phyloP scores from a whole-genome alignment of 2,888 invertebrate genomes.

The Rhodophaea formosa region DNA sequence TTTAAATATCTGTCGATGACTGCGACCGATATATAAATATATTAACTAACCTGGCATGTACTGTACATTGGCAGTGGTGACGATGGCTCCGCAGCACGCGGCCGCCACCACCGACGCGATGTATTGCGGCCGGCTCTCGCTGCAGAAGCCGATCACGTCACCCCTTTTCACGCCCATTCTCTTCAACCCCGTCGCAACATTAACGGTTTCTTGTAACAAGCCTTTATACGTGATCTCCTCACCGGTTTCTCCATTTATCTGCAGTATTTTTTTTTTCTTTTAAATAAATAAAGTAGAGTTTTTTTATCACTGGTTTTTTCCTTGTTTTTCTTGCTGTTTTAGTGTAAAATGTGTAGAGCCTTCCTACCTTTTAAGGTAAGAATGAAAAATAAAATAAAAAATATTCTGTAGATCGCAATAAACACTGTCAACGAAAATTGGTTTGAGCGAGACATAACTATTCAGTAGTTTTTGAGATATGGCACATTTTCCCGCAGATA shows the following conservation, averaged over 20 bases:
- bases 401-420: too few relatives aligned
- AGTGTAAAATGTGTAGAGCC: too few relatives aligned
- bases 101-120: conserved; percentile 70
- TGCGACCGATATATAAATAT: too few relatives aligned
- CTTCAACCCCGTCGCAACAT: conserved; percentile 72
- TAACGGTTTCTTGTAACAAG: conserved; percentile 71
- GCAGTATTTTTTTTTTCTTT: conserved; percentile 18
- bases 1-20: too few relatives aligned
- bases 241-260: conserved; percentile 81
- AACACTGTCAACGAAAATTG: too few relatives aligned
- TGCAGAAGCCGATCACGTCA: conserved; percentile 78
- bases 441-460: too few relatives aligned
- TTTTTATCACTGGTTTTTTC: too few relatives aligned
- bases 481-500: too few relatives aligned
- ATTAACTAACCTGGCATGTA: conserved; percentile 77
- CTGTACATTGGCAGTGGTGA: conserved; percentile 80
- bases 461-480: too few relatives aligned
- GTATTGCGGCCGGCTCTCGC: conserved; percentile 82
- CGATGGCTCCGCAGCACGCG: conserved; percentile 76
- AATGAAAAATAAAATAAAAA: too few relatives aligned
- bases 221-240: conserved; percentile 67
- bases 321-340: too few relatives aligned
- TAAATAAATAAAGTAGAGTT: conserved; percentile 18
- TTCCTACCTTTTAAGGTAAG: too few relatives aligned
- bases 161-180: conserved; percentile 68